Evolutionary conservation across 2,797 vertebrate species (phyloP).

Genomic region (Gila robusta): DNA sequence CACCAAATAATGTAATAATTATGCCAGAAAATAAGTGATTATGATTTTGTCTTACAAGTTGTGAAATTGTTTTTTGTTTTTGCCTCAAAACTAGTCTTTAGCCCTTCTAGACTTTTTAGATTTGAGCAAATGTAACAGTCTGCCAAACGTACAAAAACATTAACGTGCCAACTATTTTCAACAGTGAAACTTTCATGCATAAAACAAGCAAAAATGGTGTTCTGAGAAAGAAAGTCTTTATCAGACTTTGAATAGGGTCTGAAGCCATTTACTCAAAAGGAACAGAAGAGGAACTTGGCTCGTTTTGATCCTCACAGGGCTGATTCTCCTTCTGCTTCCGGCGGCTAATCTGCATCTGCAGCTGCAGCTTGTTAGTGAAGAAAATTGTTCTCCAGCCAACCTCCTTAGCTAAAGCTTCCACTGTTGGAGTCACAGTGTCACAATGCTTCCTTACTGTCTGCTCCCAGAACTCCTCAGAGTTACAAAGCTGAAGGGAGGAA

Average conservation of each 20-base stretch:
- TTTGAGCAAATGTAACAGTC: neutral
- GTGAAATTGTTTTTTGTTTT: neutral
- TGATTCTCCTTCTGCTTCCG: slow-evolving; percentile 64
- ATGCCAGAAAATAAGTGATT: neutral
- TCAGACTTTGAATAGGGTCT: neutral
- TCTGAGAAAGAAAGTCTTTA: neutral
- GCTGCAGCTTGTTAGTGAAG: slow-evolving; percentile 84
- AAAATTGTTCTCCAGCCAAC: slow-evolving; percentile 84
- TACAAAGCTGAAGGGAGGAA: slow-evolving; percentile 75
- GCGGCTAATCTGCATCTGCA: slow-evolving; percentile 82
- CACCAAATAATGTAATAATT: neutral
- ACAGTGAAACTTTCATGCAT: neutral
- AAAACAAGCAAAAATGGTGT: neutral
- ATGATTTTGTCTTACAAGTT: neutral
- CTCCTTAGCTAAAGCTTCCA: slow-evolving; percentile 77
- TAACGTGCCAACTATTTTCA: neutral
- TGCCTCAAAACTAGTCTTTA: neutral
- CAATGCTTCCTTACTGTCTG: slow-evolving; percentile 72
- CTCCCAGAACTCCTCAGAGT: slow-evolving; percentile 83
- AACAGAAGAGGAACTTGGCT: slow-evolving; percentile 16
- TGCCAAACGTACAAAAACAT: neutral
- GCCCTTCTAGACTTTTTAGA: neutral
- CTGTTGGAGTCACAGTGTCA: slow-evolving; percentile 77
- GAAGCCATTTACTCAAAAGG: neutral
- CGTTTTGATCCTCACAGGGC: slow-evolving; percentile 9